Base-by-base conservation (phyloP, 2,113 vertebrate species). In the Sminthopsis crassicaudata region DNA sequence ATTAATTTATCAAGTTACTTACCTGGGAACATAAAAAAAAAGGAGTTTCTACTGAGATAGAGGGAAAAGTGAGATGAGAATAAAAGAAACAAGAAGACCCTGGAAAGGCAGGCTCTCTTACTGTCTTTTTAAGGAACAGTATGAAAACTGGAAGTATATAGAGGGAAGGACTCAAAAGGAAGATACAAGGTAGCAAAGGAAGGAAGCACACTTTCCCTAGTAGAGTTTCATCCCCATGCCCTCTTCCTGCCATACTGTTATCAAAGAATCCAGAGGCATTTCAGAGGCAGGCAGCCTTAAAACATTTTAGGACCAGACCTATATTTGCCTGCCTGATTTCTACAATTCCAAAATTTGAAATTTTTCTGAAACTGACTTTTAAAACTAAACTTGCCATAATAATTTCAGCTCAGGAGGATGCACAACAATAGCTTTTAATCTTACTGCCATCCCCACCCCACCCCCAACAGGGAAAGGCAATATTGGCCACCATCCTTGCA, bases 391-490 rank as follows among this genome's bases (percentile, higher is more conserved):
- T 9, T 93, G 88, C 53, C 91, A 53, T 30, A 36, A 7, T 52
- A 90, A 96, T 52, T 67, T 48, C 94, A 94, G 91, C 8, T 88
- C 16, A 12, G 53, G 27, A 94, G 76, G 0, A 8, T 36, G 24
- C 90, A 91, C 0, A 89, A 46, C 46, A 84, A 42, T 22, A 92
- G 60, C 91, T 76, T 89, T 92, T 53, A n/a, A 89, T 76, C 92
- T 96, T 51, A 6, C 23, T 46, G 90, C 36, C 48, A 90, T 53
- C 30, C 46, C 8, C 3, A 51, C 54, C 12, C 2, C 0, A n/a
- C 1, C 90, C 0, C 22, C n/a, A 0, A 1, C 22, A 46, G 24
- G n/a, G 36, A 0, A 30, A 92, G 51, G 19, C 22, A 54, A 8
- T 22, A 0, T 24, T 50, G 26, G 22, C 46, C 46, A 92, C 50